A percentile compares a stretch with the other conserved stretches of the same genome.
phyloP scores from a whole-genome alignment of 2,113 vertebrate genomes.

The Stercorarius parasiticus region DNA sequence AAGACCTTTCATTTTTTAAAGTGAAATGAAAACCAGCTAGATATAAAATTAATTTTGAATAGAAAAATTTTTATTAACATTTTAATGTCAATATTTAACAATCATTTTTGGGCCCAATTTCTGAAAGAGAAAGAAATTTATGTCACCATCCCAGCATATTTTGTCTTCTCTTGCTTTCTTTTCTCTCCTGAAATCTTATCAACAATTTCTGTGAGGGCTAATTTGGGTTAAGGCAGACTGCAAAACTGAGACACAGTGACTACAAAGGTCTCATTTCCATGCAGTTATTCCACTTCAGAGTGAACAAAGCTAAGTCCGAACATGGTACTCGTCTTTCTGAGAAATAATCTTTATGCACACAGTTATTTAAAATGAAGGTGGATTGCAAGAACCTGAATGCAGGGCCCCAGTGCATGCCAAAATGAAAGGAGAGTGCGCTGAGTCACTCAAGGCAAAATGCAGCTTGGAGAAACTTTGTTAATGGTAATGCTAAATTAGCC shows the following conservation, averaged over 20 bases:
- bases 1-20: background rate
- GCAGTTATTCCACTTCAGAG: background rate
- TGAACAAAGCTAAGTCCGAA: background rate
- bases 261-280: background rate
- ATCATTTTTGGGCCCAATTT: background rate
- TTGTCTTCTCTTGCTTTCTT: background rate
- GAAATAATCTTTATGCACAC: background rate
- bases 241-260: background rate
- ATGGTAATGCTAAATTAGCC: background rate
- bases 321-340: background rate
- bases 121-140: background rate
- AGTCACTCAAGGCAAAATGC: background rate
- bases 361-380: background rate
- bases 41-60: background rate
- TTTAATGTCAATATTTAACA: background rate
- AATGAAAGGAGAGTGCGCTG: background rate
- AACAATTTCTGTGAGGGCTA: background rate
- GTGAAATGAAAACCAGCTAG: background rate
- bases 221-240: background rate
- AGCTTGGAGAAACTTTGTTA: background rate
- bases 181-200: background rate
- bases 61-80: background rate
- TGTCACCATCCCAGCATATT: background rate
- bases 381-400: background rate
- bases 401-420: background rate